Evolutionary conservation across 1,140 invertebrate genomes (phyloP).

Genomic region (Drosophila tani): DNA sequence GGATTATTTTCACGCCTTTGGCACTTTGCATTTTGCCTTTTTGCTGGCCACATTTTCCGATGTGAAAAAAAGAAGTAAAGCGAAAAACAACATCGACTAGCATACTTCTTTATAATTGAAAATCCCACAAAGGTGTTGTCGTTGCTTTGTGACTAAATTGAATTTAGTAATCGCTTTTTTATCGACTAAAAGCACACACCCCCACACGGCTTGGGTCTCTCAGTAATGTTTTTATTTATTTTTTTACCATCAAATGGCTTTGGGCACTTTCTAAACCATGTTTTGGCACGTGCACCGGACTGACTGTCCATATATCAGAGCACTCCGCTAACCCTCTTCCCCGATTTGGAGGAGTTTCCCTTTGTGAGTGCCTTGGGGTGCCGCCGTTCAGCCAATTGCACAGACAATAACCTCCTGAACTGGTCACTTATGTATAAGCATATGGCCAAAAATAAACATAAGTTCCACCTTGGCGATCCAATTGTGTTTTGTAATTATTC

Average conservation of each 20-base stretch:
- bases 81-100: constrained; percentile 48
- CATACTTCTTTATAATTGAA: constrained; percentile 82
- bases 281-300: constrained; percentile 39
- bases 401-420: constrained; percentile 39
- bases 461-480: too few relatives aligned
- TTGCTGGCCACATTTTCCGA: constrained; percentile 40
- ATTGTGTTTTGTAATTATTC: too few relatives aligned
- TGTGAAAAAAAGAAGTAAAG: constrained; percentile 11
- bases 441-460: constrained; percentile 6
- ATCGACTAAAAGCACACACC: constrained; percentile 38
- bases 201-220: constrained; percentile 7
- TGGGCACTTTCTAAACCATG: constrained; percentile 54
- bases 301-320: constrained; percentile 16
- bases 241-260: constrained; percentile 20
- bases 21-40: constrained; percentile 72
- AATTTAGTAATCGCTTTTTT: constrained; percentile 83
- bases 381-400: constrained; percentile 30
- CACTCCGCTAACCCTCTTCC: neutral
- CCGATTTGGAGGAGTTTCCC: constrained; percentile 12
- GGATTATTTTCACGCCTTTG: constrained; percentile 75
- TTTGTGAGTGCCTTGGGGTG: constrained; percentile 32
- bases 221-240: constrained; percentile 10
- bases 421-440: constrained; percentile 18
- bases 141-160: constrained; percentile 80
- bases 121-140: constrained; percentile 80